phyloP scores from a whole-genome alignment of 2,797 vertebrate species.

The Pempheris klunzingeri region DNA sequence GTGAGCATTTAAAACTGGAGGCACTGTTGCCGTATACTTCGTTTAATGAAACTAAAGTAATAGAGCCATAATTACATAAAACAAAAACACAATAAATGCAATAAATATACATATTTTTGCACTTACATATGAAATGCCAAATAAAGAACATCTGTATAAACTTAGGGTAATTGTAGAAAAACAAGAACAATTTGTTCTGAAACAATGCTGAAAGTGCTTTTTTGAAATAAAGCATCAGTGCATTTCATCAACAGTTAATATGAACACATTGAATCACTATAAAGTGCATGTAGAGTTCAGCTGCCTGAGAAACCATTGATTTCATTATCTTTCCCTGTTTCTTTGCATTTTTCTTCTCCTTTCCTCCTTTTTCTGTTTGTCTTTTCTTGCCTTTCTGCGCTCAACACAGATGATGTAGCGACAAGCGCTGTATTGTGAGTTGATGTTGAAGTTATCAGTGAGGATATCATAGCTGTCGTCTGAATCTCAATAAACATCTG shows the following conservation, averaged over 20 bases:
- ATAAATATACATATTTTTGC: conserved; percentile 14
- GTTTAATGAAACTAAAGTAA: conserved; percentile 54
- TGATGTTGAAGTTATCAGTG: conserved; percentile 56
- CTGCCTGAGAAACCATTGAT: neutral
- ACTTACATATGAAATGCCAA: neutral
- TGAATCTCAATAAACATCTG: conserved; percentile 66
- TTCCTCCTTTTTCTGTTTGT: conserved; percentile 26
- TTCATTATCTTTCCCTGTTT: conserved; percentile 25
- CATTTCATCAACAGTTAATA: conserved; percentile 28
- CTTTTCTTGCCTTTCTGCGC: conserved; percentile 43
- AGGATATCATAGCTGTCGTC: conserved; percentile 66
- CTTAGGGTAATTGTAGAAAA: conserved; percentile 5
- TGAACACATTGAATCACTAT: conserved; percentile 29
- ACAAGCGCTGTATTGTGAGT: conserved; percentile 38
- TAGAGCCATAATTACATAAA: conserved; percentile 21
- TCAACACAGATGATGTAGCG: conserved; percentile 51
- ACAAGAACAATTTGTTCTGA: conserved; percentile 16
- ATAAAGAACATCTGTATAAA: conserved; percentile 25
- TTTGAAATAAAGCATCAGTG: neutral
- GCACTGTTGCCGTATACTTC: conserved; percentile 4
- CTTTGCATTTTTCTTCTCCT: conserved; percentile 25
- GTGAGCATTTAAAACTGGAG: conserved; percentile 51
- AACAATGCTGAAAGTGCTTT: neutral
- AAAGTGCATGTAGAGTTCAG: conserved; percentile 22
- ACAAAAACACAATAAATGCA: conserved; percentile 26